A percentile compares a stretch with the other conserved stretches of the same genome.
These are phyloP conservation scores for Ceratitis capitata DNA, from an alignment of 1,140 invertebrate species.

Conservation along the genomic window DNA sequence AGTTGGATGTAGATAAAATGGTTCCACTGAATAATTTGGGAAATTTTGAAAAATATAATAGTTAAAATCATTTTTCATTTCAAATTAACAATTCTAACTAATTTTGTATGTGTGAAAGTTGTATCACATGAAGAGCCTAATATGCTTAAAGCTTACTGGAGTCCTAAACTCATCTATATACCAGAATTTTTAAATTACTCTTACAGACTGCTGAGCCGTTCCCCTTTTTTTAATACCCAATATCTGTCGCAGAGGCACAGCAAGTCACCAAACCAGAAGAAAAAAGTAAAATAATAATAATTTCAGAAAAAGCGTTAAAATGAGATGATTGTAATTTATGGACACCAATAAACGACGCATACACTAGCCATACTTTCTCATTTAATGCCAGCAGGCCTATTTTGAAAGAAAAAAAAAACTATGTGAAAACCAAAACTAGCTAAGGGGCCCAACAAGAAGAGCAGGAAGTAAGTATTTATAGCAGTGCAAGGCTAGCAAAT, in stretches of 20 bases:
- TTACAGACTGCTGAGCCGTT: not conserved
- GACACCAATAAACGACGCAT: not conserved
- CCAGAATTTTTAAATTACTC: not conserved
- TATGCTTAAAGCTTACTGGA: too few relatives aligned
- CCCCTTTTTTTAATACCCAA: not conserved
- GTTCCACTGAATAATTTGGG: too few relatives aligned
- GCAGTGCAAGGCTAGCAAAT: not conserved
- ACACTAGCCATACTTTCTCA: not conserved
- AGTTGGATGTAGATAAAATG: too few relatives aligned
- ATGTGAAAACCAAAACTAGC: not conserved
- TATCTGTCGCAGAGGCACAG: not conserved
- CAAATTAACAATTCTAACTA: too few relatives aligned
- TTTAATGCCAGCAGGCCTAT: not conserved
- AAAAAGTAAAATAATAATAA: not conserved
- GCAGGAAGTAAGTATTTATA: not conserved
- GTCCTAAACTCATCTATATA: too few relatives aligned
- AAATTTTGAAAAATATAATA: too few relatives aligned
- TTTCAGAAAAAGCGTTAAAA: not conserved
- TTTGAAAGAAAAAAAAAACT: not conserved
- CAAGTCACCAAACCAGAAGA: not conserved
- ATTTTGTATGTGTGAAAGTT: too few relatives aligned
- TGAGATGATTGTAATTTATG: conserved; percentile 25
- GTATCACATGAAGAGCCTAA: too few relatives aligned
- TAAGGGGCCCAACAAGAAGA: not conserved
- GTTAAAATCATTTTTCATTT: too few relatives aligned